A percentile compares a stretch with the other conserved stretches of the same genome.
phyloP scores from a whole-genome alignment of 2,888 invertebrate species.

The Creontiades dilutus region DNA sequence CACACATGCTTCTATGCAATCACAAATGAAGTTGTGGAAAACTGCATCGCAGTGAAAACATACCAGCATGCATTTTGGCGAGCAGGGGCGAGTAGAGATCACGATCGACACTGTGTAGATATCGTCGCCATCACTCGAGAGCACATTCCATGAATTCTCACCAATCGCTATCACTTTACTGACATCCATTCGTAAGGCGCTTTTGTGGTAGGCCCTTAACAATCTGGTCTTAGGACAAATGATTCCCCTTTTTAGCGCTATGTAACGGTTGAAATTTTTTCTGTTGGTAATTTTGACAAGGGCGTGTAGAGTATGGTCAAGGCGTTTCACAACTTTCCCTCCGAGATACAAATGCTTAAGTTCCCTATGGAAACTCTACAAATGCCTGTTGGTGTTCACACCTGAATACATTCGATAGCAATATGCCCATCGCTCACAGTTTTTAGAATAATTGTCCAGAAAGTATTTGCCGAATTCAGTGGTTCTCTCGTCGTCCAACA shows the following conservation, averaged over 20 bases:
- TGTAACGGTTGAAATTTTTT: background rate
- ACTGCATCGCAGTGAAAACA: background rate
- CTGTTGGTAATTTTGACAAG: background rate
- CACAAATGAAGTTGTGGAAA: background rate
- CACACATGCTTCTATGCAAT: background rate
- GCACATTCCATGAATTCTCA: background rate
- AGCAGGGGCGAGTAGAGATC: background rate
- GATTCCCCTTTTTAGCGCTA: background rate
- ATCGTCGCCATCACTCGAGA: background rate
- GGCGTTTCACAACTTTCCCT: background rate
- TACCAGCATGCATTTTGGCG: background rate
- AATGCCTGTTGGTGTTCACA: constrained; percentile 14
- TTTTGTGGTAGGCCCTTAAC: background rate
- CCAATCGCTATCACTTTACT: background rate
- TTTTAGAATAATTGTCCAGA: background rate
- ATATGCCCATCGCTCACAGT: constrained; percentile 17
- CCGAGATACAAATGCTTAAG: background rate
- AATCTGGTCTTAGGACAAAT: background rate
- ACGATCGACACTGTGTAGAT: background rate
- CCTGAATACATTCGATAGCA: constrained; percentile 11
- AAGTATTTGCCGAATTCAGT: background rate
- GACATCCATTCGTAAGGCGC: background rate
- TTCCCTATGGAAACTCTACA: background rate
- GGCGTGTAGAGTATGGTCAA: background rate
- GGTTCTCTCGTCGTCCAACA: background rate